Conservation (phyloP, 2,113 vertebrate species). For the Emydura subglobosa region DNA sequence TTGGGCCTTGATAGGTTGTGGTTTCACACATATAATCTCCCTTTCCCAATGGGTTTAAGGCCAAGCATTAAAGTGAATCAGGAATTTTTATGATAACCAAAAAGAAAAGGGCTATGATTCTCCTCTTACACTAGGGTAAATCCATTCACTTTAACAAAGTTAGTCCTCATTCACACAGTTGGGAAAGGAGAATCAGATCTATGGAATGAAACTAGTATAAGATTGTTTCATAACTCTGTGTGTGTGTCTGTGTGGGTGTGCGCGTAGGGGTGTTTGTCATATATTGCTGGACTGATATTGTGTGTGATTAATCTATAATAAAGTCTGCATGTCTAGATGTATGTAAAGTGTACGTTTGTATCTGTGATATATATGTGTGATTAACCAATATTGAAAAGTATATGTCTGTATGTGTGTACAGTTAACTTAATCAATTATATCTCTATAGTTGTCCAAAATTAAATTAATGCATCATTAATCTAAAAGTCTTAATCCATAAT, state of each 20-base stretch:
- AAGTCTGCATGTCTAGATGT: not conserved
- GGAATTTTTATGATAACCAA: not conserved
- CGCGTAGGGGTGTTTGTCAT: too few species aligned
- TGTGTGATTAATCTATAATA: too few species aligned
- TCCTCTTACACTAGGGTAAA: not conserved
- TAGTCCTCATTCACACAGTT: not conserved
- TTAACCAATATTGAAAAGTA: not conserved
- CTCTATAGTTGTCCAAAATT: accelerated
- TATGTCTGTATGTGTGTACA: not conserved
- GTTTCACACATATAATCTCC: not conserved
- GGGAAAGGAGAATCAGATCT: not conserved
- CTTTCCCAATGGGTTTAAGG: not conserved
- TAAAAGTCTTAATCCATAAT: not conserved
- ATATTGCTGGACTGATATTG: too few species aligned
- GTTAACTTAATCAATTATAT: not conserved
- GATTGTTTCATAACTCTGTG: not conserved
- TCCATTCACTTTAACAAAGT: not conserved
- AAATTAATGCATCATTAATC: not conserved
- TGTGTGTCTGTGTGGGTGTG: too few species aligned
- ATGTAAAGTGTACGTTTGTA: not conserved
- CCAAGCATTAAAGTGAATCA: not conserved
- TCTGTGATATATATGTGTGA: not conserved
- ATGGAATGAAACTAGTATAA: not conserved
- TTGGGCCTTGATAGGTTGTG: not conserved
- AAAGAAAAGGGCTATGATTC: not conserved